Evolutionary conservation across 1,140 invertebrate genomes (phyloP).

Genomic region (Nephotettix cincticeps): DNA sequence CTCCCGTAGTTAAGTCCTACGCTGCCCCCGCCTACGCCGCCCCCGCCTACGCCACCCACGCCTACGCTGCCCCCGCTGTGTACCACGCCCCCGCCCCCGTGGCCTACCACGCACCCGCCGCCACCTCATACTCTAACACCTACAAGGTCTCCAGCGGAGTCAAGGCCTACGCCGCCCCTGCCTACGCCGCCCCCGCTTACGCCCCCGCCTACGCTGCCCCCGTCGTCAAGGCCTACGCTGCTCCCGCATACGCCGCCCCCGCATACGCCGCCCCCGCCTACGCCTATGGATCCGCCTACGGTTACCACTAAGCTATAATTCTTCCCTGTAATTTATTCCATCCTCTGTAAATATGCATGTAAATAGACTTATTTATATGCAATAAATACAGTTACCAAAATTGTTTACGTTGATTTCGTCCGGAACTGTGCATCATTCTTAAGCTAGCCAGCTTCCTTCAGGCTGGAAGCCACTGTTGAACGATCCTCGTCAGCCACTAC

Average conservation of each 20-base stretch:
- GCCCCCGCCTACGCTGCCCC: slow-evolving; percentile 38
- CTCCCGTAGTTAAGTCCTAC: slow-evolving; percentile 51
- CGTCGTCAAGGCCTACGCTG: slow-evolving; percentile 31
- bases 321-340: background rate
- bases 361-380: slow-evolving; percentile 17
- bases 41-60: slow-evolving; percentile 14
- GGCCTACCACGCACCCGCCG: slow-evolving; percentile 15
- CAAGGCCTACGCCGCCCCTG: slow-evolving; percentile 14
- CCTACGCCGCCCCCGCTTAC: slow-evolving; percentile 20
- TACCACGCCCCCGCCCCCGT: background rate
- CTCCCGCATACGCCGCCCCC: slow-evolving; percentile 41
- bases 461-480: too few species aligned
- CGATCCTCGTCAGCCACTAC: too few species aligned
- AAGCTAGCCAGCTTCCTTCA: too few species aligned
- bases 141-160: slow-evolving; percentile 33
- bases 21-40: slow-evolving; percentile 48
- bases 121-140: slow-evolving; percentile 35
- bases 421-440: too few species aligned
- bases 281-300: slow-evolving; percentile 15
- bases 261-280: slow-evolving; percentile 29
- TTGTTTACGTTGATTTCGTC: too few species aligned
- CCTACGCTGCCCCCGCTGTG: slow-evolving; percentile 29
- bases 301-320: slow-evolving; percentile 3
- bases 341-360: slow-evolving; percentile 13
- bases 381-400: slow-evolving; percentile 19